Evolutionary conservation across 2,797 vertebrate genomes (phyloP).

Genomic region (Cichlasoma orientale): DNA sequence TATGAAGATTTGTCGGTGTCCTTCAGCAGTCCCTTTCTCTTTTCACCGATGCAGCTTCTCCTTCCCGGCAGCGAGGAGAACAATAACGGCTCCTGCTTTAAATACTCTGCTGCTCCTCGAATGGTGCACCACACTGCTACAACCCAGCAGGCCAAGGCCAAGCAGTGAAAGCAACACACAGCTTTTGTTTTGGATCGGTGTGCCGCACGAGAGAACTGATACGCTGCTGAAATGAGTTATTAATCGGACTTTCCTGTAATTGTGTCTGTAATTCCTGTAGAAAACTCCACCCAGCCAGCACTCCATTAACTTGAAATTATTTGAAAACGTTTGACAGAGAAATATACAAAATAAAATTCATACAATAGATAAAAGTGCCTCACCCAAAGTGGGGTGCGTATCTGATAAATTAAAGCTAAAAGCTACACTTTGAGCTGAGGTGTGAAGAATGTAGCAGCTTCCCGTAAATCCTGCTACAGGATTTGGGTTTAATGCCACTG

Average conservation of each 20-base stretch:
- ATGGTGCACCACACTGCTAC: not conserved
- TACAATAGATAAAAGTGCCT: not conserved
- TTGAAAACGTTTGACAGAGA: slow-evolving; percentile 10
- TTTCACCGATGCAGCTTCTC: slow-evolving; percentile 4
- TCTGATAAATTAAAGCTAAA: not conserved
- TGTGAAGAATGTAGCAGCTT: not conserved
- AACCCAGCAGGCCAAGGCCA: slow-evolving; percentile 10
- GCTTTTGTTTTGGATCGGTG: slow-evolving; percentile 11
- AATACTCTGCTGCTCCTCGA: not conserved
- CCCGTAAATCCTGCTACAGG: not conserved
- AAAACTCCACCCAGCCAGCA: slow-evolving; percentile 44
- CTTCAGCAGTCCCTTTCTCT: slow-evolving; percentile 36
- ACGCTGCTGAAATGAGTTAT: slow-evolving; percentile 31
- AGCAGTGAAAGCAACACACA: not conserved
- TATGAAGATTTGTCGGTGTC: slow-evolving; percentile 13
- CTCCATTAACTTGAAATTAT: slow-evolving; percentile 29
- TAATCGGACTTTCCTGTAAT: slow-evolving; percentile 69
- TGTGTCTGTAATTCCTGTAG: slow-evolving; percentile 40
- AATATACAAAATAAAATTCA: not conserved
- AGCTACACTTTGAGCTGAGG: not conserved
- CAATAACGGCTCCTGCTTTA: slow-evolving; percentile 23
- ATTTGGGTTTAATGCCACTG: not conserved
- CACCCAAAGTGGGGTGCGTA: no score
- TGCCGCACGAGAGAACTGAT: slow-evolving; percentile 16
- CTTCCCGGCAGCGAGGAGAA: slow-evolving; percentile 36